Evolutionary conservation across 2,113 vertebrate genomes (phyloP), one percentile per base, ranked within the genome.

Genomic region (Uria aalge): DNA sequence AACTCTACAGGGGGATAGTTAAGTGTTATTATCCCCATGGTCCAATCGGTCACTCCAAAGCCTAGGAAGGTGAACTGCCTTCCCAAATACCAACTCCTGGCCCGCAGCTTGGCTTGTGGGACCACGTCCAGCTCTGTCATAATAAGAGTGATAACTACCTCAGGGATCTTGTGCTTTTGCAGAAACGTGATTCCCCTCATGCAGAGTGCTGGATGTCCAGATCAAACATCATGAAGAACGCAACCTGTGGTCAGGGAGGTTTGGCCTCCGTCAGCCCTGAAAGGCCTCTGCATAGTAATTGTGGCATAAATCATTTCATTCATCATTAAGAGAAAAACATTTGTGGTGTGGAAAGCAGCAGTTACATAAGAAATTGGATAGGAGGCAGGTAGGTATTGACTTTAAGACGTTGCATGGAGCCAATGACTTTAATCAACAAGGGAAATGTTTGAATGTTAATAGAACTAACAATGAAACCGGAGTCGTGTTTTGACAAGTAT

Each of bases 401-500:
- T 97, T 88, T 48, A 83, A 94, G 80, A 57, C 1, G 1, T 77
- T 88, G 85, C 20, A 12, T 26, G 15, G n/a, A 91, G 80, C 91
- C 92, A 94, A 18, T 90, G 92, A 75, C 82, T 97, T 96, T 95
- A 94, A 96, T 97, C 95, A 96, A 52, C 95, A 92, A 80, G 94
- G 91, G 92, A 97, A 95, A 94, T 85, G 86, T 93, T 91, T 90
- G 86, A 91, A 95, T 87, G 93, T 96, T 96, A 96, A 94, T 96
- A 96, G 96, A 94, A 76, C 85, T 94, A 96, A 94, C 91, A 95
- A 79, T 90, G 96, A 96, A 96, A 96, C 88, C 27, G 2, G 86
- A 94, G 88, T 94, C 60, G 0, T 97, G 96, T 97, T 97, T 96
- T 96, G 92, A 97, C 96, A 97, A 95, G 96, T 68, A 95, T 95